Percentiles rank a stretch among this genome's conserved stretches.
Evolutionary conservation across 2,888 invertebrate species (phyloP).

Genomic region (Eupithecia dodoneata): DNA sequence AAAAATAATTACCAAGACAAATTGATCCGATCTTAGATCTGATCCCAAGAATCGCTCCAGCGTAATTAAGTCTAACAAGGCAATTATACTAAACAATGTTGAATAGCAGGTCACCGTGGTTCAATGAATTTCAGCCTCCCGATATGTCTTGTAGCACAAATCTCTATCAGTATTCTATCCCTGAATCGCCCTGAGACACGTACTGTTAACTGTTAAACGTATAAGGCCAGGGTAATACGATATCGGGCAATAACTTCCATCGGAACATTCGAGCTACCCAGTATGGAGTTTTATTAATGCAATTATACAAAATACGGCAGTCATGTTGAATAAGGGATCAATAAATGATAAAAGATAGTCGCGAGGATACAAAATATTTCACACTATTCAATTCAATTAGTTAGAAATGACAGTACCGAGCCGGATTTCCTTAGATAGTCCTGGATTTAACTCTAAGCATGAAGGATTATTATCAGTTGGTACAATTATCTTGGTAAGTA

Average conservation of each 20-base stretch:
- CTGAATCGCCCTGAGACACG: constrained; percentile 43
- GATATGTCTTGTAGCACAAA: constrained; percentile 47
- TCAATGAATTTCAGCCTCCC: constrained; percentile 49
- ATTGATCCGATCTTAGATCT: constrained; percentile 26
- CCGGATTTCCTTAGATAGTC: constrained; percentile 25
- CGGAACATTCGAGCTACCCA: constrained; percentile 31
- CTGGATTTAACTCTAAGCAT: not conserved
- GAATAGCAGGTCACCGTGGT: constrained; percentile 44
- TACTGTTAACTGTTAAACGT: constrained; percentile 44
- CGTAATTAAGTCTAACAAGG: constrained; percentile 45
- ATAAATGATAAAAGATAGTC: constrained; percentile 31
- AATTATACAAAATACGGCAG: constrained; percentile 39
- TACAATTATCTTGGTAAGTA: not conserved
- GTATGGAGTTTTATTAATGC: constrained; percentile 42
- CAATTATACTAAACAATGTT: constrained; percentile 44
- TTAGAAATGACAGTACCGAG: constrained; percentile 24
- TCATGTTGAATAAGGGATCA: constrained; percentile 30
- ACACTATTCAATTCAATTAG: constrained; percentile 28
- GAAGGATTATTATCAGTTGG: constrained; percentile 9
- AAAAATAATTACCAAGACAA: constrained; percentile 24
- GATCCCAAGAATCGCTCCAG: constrained; percentile 13
- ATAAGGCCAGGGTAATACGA: constrained; percentile 45
- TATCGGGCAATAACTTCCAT: constrained; percentile 43
- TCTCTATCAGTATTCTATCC: constrained; percentile 46
- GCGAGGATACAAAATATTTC: constrained; percentile 14